Conservation (phyloP, 2,888 invertebrate species). For the Leptothorax acervorum region DNA sequence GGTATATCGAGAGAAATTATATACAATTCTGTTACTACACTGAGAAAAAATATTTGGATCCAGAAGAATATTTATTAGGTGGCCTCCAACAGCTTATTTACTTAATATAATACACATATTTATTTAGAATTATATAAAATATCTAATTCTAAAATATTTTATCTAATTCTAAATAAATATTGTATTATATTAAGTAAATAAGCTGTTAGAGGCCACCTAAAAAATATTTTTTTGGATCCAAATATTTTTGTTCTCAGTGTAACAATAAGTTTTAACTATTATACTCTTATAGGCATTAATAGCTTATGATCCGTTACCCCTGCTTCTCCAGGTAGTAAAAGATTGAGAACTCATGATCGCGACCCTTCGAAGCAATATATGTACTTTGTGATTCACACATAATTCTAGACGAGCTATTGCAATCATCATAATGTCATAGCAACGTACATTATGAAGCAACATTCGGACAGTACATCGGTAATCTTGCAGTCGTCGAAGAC, state of each 20-base stretch:
- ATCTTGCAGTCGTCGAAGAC: neutral
- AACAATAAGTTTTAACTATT: too few species aligned
- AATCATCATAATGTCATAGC: neutral
- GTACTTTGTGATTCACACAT: neutral
- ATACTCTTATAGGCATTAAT: neutral
- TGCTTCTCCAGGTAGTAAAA: neutral
- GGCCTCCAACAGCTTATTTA: too few species aligned
- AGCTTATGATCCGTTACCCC: neutral
- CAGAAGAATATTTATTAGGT: too few species aligned
- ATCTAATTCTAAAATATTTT: too few species aligned
- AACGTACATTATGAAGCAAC: neutral
- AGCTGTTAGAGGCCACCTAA: too few species aligned
- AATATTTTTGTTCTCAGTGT: too few species aligned
- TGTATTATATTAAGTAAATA: too few species aligned
- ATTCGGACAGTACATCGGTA: conserved; percentile 19
- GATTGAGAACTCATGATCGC: neutral
- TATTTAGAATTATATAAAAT: too few species aligned
- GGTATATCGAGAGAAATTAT: neutral
- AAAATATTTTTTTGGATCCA: too few species aligned
- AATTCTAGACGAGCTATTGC: neutral
- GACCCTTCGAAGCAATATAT: neutral
- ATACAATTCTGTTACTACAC: neutral
- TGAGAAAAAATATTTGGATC: too few species aligned
- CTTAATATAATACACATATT: too few species aligned
- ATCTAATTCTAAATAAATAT: too few species aligned